Evolutionary conservation across 53 echinoderm and acorn worm genomes (phyloP), one percentile per base, ranked within the genome.

Genomic region (Hippasteria phrygiana): DNA sequence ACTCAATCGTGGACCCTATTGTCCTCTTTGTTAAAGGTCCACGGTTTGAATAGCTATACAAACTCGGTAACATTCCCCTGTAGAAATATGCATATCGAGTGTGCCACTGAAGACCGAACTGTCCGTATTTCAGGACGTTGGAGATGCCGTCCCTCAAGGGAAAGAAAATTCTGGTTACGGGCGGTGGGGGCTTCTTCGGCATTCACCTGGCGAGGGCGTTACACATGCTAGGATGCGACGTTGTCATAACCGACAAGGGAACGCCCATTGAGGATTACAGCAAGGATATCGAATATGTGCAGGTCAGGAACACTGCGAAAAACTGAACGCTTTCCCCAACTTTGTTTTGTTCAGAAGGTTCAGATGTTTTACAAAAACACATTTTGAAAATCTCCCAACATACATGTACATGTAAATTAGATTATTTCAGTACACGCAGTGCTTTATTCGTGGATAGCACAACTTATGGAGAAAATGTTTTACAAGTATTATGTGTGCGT

Each of bases 131-230:
- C 64, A 95, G 95, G 63, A 88, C 70, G 37, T 91, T 96, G 43
- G 94, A 95, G 43, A 92, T 95, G 13, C 34, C 91, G 37, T 93
- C 95, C 29, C 90, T 97, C 86, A 78, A 69, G 62, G 93, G 90
- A 12, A 80, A 80, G 29, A 82, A 87, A 55, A 87, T 97, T 32
- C 88, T 97, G 18, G 88, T 97, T 12, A 97, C 95, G 0, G 97
- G 97, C 4, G 97, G 97, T 28, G 90, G 89, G 29, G 97, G 97
- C 10, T 97, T 92, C 43, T 89, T 97, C 2, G 97, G 97, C 37
- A 87, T 97, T 74, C 95, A 97, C 48, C 92, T 95, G 18, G 95
- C 93, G 43, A 90, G 95, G 74, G 92, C 93, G 22, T 92, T 97
- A 18, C 90, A 97, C 74, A 77, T 93, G 55, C 85, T 97, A 26